These are phyloP conservation scores for Oryzias sinensis DNA, from an alignment of 2,797 vertebrate genomes.

Conservation along the genomic window DNA sequence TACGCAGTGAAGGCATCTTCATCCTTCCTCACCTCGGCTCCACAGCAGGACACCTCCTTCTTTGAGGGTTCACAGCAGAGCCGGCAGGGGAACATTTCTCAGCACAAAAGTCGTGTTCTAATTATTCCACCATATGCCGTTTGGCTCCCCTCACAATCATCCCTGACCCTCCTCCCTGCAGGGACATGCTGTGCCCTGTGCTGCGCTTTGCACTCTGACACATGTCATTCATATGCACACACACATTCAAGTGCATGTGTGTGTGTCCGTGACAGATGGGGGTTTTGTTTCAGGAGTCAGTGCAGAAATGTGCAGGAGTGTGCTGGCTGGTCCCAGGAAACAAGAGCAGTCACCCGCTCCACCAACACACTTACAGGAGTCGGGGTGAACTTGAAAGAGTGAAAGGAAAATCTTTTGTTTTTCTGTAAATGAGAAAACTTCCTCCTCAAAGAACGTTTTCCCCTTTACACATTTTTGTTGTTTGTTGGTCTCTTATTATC, in stretches of 20 bases:
- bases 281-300: constrained; percentile 82
- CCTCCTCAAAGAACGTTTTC: too few species aligned
- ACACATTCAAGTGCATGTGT: constrained; percentile 19
- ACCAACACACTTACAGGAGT: constrained; percentile 1
- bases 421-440: background rate
- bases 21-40: constrained; percentile 60
- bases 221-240: constrained; percentile 86
- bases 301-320: constrained; percentile 86
- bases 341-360: constrained; percentile 76
- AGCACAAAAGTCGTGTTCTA: constrained; percentile 88
- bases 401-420: constrained; percentile 29
- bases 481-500: too few species aligned
- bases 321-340: constrained; percentile 87
- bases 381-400: constrained; percentile 61
- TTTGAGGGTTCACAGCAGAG: constrained; percentile 5
- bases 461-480: too few species aligned
- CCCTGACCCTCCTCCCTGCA: constrained; percentile 72
- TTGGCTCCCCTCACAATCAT: constrained; percentile 83
- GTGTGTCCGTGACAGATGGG: constrained; percentile 87
- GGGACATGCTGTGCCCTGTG: constrained; percentile 64
- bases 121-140: constrained; percentile 99
- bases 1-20: constrained; percentile 92
- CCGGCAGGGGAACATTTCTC: constrained; percentile 76
- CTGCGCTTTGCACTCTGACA: constrained; percentile 88
- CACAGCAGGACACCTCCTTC: constrained; percentile 81